These are phyloP conservation scores for Channa maculata DNA, from an alignment of 2,113 vertebrate genomes.

Conservation along the genomic window DNA sequence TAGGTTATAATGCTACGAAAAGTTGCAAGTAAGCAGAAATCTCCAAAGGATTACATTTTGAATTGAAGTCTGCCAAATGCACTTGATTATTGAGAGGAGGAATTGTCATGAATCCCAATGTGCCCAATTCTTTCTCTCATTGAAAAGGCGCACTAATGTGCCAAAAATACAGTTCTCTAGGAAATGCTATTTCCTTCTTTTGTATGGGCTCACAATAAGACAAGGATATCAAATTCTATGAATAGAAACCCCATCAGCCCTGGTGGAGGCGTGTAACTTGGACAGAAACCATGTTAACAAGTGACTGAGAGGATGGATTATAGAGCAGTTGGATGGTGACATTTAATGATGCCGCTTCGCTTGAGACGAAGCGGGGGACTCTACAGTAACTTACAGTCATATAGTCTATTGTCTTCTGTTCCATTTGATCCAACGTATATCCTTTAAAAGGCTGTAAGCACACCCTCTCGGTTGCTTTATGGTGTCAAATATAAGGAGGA, in stretches of 20 bases:
- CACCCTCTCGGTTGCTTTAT: not conserved
- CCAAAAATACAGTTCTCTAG: slow-evolving; percentile 46
- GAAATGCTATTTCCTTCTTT: slow-evolving; percentile 55
- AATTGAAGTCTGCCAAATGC: slow-evolving; percentile 44
- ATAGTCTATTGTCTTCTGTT: slow-evolving; percentile 10
- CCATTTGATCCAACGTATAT: slow-evolving; percentile 14
- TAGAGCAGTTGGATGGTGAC: slow-evolving; percentile 36
- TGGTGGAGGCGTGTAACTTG: slow-evolving; percentile 48
- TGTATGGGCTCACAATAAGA: slow-evolving; percentile 58
- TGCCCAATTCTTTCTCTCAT: slow-evolving; percentile 19
- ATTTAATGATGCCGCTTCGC: slow-evolving; percentile 17
- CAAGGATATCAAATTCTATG: slow-evolving; percentile 60
- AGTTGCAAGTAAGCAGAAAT: slow-evolving; percentile 21
- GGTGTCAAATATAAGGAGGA: slow-evolving; percentile 22
- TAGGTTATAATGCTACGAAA: slow-evolving; percentile 20
- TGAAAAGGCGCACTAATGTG: slow-evolving; percentile 41
- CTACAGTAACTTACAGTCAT: not conserved
- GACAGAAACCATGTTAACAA: slow-evolving; percentile 56
- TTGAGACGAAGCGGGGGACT: not conserved
- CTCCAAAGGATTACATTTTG: slow-evolving; percentile 17
- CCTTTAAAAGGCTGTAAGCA: slow-evolving; percentile 20
- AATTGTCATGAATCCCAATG: slow-evolving; percentile 13
- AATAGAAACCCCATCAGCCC: slow-evolving; percentile 65
- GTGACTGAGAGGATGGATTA: slow-evolving; percentile 55
- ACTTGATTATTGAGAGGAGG: slow-evolving; percentile 24